Percentiles rank a stretch among this genome's conserved stretches.
These are phyloP conservation scores for Diorhabda carinulata DNA, from an alignment of 1,140 invertebrate species.

Conservation along the genomic window DNA sequence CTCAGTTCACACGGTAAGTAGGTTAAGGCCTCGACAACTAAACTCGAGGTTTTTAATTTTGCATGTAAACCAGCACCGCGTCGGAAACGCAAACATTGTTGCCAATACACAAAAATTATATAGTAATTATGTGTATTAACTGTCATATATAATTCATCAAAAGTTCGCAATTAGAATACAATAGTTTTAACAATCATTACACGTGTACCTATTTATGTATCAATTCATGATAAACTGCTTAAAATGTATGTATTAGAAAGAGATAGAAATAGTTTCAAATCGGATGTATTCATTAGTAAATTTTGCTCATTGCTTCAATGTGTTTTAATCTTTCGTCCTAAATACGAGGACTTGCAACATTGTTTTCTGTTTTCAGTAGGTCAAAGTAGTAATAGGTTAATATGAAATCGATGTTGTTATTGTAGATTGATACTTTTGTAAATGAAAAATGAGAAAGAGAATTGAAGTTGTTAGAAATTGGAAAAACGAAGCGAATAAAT, in stretches of 20 bases:
- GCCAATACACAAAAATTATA: constrained; percentile 3
- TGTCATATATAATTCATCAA: no score
- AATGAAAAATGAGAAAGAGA: background rate
- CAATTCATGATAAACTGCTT: no score
- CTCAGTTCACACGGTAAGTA: constrained; percentile 43
- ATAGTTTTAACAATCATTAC: no score
- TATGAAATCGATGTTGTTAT: background rate
- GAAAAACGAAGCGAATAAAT: no score
- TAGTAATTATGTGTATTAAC: background rate
- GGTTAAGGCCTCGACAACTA: constrained; percentile 42
- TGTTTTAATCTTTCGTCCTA: constrained; percentile 8
- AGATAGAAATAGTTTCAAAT: constrained; percentile 27
- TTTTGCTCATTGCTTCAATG: constrained; percentile 34
- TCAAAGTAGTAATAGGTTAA: background rate
- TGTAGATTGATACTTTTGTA: background rate
- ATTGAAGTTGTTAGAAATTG: no score
- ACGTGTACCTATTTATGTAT: no score
- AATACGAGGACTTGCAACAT: background rate
- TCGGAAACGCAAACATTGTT: constrained; percentile 25
- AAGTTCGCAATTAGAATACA: no score
- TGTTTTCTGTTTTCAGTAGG: background rate
- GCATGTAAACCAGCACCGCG: constrained; percentile 33
- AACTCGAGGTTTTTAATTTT: constrained; percentile 32
- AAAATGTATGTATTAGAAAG: constrained; percentile 17
- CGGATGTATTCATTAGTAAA: constrained; percentile 30